A percentile compares a stretch with the other conserved stretches of the same genome.
Evolutionary conservation across 2,888 invertebrate species (phyloP).

Genomic region (Cylloceria caligata): DNA sequence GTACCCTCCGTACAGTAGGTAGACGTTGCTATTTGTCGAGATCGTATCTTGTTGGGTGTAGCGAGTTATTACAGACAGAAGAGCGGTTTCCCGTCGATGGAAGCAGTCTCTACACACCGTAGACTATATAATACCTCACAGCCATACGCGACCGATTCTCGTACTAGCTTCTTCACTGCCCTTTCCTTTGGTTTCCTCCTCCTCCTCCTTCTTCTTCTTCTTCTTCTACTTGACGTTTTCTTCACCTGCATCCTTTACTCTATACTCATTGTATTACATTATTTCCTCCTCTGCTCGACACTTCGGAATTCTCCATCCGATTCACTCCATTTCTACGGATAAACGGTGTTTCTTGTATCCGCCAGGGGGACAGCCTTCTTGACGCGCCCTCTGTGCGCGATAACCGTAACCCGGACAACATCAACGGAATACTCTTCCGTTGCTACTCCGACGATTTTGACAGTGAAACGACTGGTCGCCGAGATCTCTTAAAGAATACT

Average conservation of each 20-base stretch:
- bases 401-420: no score
- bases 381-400: no score
- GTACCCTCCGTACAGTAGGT: conserved; percentile 72
- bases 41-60: conserved; percentile 81
- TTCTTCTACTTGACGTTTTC: conserved; percentile 37
- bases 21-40: conserved; percentile 82
- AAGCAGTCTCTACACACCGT: conserved; percentile 34
- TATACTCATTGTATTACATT: neutral
- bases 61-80: conserved; percentile 81
- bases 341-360: no score
- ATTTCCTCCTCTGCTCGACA: no score
- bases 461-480: no score
- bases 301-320: no score
- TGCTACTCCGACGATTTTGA: no score
- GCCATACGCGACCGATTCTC: conserved; percentile 41
- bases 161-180: conserved; percentile 50
- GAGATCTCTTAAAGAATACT: no score
- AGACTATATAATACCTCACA: neutral
- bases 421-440: no score
- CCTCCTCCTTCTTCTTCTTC: conserved; percentile 10
- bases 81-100: conserved; percentile 67
- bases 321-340: no score
- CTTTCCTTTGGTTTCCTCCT: conserved; percentile 35
- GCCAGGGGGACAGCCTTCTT: no score
- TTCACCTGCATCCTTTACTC: conserved; percentile 7